These are phyloP conservation scores for Rhogogaster chlorosoma DNA, from an alignment of 2,888 invertebrate species.

Conservation along the genomic window DNA sequence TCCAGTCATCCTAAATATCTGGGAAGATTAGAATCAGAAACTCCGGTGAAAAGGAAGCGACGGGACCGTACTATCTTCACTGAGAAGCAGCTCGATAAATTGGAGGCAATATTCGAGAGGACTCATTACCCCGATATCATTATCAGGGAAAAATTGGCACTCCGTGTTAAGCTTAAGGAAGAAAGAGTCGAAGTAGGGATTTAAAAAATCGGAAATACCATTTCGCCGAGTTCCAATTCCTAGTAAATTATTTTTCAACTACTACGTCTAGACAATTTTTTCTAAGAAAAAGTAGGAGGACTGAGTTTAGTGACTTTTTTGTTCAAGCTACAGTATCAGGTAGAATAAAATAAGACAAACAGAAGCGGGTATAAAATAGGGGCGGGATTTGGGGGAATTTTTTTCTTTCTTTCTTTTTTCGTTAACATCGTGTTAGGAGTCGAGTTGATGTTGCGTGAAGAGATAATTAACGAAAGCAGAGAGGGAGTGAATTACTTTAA, in stretches of 20 bases:
- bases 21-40: neutral
- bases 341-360: neutral
- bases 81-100: neutral
- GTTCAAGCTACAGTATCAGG: neutral
- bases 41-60: neutral
- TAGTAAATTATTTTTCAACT: neutral
- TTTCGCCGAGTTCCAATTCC: neutral
- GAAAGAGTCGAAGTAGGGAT: constrained; percentile 6
- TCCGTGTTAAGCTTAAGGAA: neutral
- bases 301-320: neutral
- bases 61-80: neutral
- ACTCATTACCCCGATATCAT: neutral
- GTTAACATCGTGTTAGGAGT: neutral
- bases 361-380: neutral
- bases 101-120: neutral
- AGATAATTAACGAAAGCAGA: constrained; percentile 33
- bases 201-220: neutral
- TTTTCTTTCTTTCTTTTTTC: neutral
- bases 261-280: neutral
- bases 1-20: neutral
- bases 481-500: constrained; percentile 36
- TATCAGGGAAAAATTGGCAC: neutral
- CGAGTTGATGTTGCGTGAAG: constrained; percentile 26
- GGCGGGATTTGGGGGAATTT: neutral
- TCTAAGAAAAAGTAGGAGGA: neutral